Base-by-base conservation (phyloP, 2,888 invertebrate species). In the Phyllotreta cruciferae region DNA sequence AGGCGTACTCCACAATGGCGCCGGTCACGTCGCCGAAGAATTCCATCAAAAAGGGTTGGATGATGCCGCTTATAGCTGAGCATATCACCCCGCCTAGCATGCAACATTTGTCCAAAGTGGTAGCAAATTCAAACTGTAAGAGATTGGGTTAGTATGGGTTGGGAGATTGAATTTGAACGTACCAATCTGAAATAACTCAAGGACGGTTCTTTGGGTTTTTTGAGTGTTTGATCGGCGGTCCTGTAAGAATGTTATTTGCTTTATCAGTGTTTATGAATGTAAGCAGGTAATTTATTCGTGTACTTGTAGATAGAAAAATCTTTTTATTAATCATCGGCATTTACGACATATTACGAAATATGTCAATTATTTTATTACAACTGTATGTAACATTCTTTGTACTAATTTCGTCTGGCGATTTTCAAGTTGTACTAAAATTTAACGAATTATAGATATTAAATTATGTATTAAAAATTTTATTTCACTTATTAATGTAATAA, bases 61-160 rank as follows among this genome's bases (percentile, higher is more conserved):
- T 84, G 7, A 85, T 74, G 0, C 90, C 90, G 1, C 87, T 86
- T 36, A 83, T 75, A 9, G 86, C 73, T 0, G 88, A 85, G 61
- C 83, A 84, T 61, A 87, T 10, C n/a, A 86, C 69, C 2, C 88
- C 90, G 7, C 87, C 57, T 6, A 77, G 61, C 67, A 90, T 86
- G 68, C 85, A 83, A 0, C 84, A 45, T 73, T 82, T 84, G 76
- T 91, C 90, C 64, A 71, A 78, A 1, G 63, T 73, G 1, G 85
- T 85, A 3, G 90, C 84, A 79, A 86, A 91, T 72, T 86, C 84
- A 73, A 86, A 91, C 90, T 88, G 82, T 67, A 83, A 80, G 13
- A 54, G 41, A 3, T n/a, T 41, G 4, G 10, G 9, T 41, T 41
- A n/a, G 9, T 41, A 41, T 2, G 10, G 9, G 9, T n/a, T 41